phyloP scores from a whole-genome alignment of 2,888 invertebrate species.

The Drosophila cognata region DNA sequence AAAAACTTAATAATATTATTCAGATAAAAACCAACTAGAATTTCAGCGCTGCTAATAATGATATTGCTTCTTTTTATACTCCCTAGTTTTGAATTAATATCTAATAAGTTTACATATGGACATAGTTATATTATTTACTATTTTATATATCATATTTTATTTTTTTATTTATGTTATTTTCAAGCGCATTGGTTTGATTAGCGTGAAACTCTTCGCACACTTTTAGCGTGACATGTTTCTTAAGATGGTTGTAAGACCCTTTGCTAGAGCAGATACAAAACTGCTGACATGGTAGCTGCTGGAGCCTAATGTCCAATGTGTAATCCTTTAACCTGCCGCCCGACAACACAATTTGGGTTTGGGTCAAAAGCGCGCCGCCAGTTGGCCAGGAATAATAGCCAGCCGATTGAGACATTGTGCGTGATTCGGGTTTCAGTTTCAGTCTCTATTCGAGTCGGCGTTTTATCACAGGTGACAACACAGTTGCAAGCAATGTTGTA shows the following conservation, averaged over 20 bases:
- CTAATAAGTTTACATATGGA: not conserved
- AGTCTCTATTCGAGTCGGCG: slow-evolving; percentile 26
- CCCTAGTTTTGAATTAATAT: not conserved
- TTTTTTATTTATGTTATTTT: not conserved
- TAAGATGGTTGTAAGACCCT: not conserved
- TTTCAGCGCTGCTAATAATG: not conserved
- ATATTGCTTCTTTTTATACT: not conserved
- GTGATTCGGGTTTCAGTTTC: not conserved
- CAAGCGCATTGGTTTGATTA: not conserved
- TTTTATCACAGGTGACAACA: slow-evolving; percentile 61
- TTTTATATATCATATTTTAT: not conserved
- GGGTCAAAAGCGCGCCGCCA: slow-evolving; percentile 68
- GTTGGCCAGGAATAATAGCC: slow-evolving; percentile 32
- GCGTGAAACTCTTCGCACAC: not conserved
- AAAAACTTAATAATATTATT: not conserved
- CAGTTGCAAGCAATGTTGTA: slow-evolving; percentile 4
- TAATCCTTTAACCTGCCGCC: slow-evolving; percentile 80
- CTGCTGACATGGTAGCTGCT: slow-evolving; percentile 64
- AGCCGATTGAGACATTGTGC: slow-evolving; percentile 64
- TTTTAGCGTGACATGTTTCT: not conserved
- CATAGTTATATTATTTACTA: not conserved
- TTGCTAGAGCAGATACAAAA: slow-evolving; percentile 27
- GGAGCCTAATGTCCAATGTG: slow-evolving; percentile 28
- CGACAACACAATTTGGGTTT: slow-evolving; percentile 41
- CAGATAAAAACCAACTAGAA: not conserved